phyloP scores from a whole-genome alignment of 2,797 vertebrate genomes.

The Emydoidea blandingii region DNA sequence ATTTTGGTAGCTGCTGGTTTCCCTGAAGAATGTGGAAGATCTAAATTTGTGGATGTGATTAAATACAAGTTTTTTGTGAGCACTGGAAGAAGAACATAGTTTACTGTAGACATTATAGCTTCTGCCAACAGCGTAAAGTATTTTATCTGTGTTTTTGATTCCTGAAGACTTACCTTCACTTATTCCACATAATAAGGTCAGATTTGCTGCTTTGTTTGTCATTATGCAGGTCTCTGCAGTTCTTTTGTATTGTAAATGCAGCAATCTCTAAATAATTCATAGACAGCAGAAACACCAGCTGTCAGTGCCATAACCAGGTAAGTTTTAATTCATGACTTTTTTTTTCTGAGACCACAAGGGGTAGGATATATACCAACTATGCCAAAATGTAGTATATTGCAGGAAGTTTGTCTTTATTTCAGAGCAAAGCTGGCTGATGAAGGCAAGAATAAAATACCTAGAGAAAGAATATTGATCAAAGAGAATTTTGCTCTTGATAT shows the following conservation, averaged over 20 bases:
- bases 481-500: not conserved
- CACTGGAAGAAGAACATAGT: not conserved
- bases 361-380: not conserved
- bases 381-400: not conserved
- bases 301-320: not conserved
- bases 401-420: conserved; percentile 5
- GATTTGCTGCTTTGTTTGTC: not conserved
- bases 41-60: not conserved
- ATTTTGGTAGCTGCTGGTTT: not conserved
- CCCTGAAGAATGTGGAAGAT: not conserved
- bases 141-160: conserved; percentile 26
- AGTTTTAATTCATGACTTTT: not conserved
- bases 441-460: conserved; percentile 5
- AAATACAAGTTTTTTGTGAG: not conserved
- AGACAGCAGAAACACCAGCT: not conserved
- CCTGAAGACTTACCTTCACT: not conserved
- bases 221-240: not conserved
- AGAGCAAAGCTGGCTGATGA: conserved; percentile 7
- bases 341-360: not conserved
- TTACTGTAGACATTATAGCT: conserved; percentile 6
- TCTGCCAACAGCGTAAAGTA: not conserved
- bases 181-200: conserved; percentile 14
- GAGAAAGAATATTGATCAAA: conserved; percentile 27
- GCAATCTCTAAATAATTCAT: conserved; percentile 7
- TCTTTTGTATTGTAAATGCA: conserved; percentile 18